phyloP scores from a whole-genome alignment of 30 jellyfish, hydroid and myxozoan genomes.

The Aurelia coerulea region DNA sequence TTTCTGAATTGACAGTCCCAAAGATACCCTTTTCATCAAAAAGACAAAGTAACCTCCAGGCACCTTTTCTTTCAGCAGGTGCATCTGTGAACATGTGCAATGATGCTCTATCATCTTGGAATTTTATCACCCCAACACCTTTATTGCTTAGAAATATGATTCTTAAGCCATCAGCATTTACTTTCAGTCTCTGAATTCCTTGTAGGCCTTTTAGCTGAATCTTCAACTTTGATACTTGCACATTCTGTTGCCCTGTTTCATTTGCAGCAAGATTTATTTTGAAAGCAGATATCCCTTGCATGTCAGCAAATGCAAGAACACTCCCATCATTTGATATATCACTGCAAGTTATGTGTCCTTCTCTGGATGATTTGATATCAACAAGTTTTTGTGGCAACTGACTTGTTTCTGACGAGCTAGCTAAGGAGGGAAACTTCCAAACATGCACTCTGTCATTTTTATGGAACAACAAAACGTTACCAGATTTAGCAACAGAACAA shows the following conservation, averaged over 20 bases:
- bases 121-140: constrained; percentile 19
- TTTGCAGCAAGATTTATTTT: neutral
- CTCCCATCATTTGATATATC: constrained; percentile 72
- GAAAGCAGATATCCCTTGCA: constrained; percentile 14
- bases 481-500: constrained; percentile 40
- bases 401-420: neutral
- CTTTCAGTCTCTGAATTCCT: constrained; percentile 33
- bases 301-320: constrained; percentile 55
- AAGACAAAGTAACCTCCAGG: constrained; percentile 39
- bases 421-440: constrained; percentile 66
- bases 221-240: constrained; percentile 32
- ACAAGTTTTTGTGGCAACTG: constrained; percentile 46
- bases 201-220: constrained; percentile 13
- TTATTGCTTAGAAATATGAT: constrained; percentile 26
- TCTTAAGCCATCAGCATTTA: constrained; percentile 47
- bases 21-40: constrained; percentile 17
- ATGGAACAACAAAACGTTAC: constrained; percentile 46
- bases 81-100: constrained; percentile 9
- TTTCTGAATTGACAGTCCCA: constrained; percentile 36
- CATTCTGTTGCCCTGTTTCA: neutral
- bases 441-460: constrained; percentile 47
- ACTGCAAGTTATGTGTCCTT: constrained; percentile 41
- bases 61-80: constrained; percentile 4
- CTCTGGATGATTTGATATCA: constrained; percentile 50
- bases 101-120: neutral